These are phyloP conservation scores for Hylaeus anthracinus DNA, from an alignment of 1,140 invertebrate species.

Conservation along the genomic window DNA sequence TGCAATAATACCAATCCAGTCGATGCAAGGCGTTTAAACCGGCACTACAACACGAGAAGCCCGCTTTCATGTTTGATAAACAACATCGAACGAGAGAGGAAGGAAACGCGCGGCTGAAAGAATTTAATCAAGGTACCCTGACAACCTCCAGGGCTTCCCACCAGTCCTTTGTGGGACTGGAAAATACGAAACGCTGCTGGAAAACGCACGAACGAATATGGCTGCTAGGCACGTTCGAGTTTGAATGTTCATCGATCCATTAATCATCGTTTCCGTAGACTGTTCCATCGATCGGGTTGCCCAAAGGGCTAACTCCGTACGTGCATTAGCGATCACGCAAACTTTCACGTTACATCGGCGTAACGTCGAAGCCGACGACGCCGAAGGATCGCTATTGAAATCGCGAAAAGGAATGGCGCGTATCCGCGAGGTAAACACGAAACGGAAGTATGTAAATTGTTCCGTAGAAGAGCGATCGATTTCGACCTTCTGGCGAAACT, in stretches of 20 bases:
- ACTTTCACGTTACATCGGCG: background rate
- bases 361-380: background rate
- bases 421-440: background rate
- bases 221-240: background rate
- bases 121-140: background rate
- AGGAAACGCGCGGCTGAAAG: background rate
- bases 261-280: background rate
- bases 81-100: background rate
- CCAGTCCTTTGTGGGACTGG: background rate
- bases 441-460: background rate
- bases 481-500: background rate
- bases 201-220: background rate
- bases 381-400: background rate
- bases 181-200: background rate
- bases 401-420: background rate
- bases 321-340: background rate
- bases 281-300: background rate
- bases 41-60: background rate
- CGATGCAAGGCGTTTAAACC: background rate
- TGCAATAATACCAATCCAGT: background rate
- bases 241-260: background rate
- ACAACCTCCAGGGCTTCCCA: background rate
- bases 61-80: background rate
- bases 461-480: background rate
- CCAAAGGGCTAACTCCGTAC: background rate